Percentiles rank a stretch among this genome's conserved stretches.
Conservation (phyloP, 35 echinoderm and acorn worm species). For the Holothuria glaberrima region DNA sequence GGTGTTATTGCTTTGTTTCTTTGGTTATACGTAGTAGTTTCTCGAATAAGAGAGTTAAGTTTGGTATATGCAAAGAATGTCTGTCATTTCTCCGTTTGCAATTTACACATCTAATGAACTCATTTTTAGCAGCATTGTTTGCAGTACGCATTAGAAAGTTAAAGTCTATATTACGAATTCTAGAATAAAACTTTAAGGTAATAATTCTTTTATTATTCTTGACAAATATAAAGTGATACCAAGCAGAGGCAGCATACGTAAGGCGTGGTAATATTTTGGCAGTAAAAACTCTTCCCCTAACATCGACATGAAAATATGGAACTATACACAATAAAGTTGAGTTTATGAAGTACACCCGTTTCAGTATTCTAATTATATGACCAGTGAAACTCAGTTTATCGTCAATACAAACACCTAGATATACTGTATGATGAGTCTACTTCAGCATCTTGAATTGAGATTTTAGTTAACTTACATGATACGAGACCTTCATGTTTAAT, state of each 20-base stretch:
- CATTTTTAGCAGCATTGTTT: background rate
- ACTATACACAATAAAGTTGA: background rate
- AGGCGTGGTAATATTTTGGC: background rate
- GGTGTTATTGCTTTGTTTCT: no score
- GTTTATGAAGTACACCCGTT: background rate
- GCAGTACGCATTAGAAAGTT: background rate
- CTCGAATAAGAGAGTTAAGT: no score
- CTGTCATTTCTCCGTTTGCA: background rate
- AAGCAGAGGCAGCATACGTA: background rate
- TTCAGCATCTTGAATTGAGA: background rate
- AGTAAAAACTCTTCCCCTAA: background rate
- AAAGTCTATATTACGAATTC: background rate
- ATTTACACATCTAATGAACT: background rate
- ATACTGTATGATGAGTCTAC: background rate
- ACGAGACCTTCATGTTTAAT: no score
- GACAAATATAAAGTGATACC: background rate
- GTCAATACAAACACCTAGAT: background rate
- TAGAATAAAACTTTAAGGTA: background rate
- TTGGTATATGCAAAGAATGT: no score
- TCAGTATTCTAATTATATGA: slow-evolving; percentile 7
- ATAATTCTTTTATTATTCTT: background rate
- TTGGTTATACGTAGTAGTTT: no score
- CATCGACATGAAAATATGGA: slow-evolving; percentile 3
- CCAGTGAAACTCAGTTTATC: background rate
- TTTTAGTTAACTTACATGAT: background rate